These are phyloP conservation scores for Sorex araneus DNA, from an alignment of 2,113 vertebrate species.

Conservation along the genomic window DNA sequence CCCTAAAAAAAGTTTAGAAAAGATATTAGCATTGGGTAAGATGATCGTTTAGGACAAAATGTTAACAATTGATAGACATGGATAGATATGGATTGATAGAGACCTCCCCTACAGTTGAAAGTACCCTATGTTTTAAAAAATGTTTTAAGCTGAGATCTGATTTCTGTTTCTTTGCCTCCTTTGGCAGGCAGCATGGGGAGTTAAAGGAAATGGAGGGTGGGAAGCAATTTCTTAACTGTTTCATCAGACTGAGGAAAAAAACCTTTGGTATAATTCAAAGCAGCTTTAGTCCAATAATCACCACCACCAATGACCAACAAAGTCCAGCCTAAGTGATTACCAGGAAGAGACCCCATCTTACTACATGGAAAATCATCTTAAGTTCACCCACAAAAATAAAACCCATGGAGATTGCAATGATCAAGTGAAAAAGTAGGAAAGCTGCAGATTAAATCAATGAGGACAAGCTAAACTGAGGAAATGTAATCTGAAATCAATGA, in stretches of 20 bases:
- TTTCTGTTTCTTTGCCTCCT: conserved; percentile 18
- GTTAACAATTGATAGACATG: background rate
- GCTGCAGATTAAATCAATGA: conserved; percentile 52
- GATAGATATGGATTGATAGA: too few species aligned
- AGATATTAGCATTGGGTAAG: background rate
- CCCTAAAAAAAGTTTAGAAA: background rate
- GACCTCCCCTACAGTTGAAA: too few species aligned
- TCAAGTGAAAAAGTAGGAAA: background rate
- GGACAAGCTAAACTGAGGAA: conserved; percentile 35
- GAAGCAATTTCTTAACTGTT: background rate
- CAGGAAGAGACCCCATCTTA: background rate
- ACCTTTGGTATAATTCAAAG: background rate
- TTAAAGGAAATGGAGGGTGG: too few species aligned
- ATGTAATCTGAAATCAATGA: conserved; percentile 58
- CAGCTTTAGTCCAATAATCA: background rate
- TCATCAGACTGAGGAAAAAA: conserved; percentile 11
- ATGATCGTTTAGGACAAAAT: conserved; percentile 18
- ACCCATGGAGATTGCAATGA: background rate
- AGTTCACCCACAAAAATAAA: background rate
- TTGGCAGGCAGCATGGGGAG: background rate
- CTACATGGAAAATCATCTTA: background rate
- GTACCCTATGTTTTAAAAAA: too few species aligned
- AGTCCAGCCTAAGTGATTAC: background rate
- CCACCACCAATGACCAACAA: background rate
- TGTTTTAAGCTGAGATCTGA: background rate